Evolutionary conservation across 1,140 invertebrate species (phyloP).

Genomic region (Latrodectus geometricus): DNA sequence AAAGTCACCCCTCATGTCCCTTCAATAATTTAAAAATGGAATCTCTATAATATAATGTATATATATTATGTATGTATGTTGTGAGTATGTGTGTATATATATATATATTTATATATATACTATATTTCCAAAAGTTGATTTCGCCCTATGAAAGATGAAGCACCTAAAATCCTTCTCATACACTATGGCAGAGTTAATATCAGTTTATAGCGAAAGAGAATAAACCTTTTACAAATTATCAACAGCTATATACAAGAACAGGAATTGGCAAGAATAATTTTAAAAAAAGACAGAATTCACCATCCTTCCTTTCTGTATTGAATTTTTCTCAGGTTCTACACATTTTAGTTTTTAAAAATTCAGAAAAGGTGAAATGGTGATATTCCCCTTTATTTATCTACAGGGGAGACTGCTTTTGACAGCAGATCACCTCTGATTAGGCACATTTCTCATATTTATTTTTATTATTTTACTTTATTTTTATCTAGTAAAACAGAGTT

Average conservation of each 20-base stretch:
- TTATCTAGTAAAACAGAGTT: neutral
- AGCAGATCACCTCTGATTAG: conserved; percentile 59
- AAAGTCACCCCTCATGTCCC: conserved; percentile 39
- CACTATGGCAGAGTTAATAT: conserved; percentile 61
- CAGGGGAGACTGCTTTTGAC: conserved; percentile 28
- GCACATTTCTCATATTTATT: conserved; percentile 51
- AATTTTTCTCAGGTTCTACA: neutral
- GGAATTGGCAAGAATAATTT: conserved; percentile 58
- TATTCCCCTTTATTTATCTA: conserved; percentile 59
- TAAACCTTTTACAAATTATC: conserved; percentile 61
- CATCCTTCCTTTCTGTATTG: conserved; percentile 50
- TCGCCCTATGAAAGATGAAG: conserved; percentile 57
- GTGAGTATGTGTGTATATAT: conserved; percentile 29
- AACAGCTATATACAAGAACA: conserved; percentile 63
- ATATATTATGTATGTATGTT: conserved; percentile 36
- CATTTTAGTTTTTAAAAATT: conserved; percentile 14
- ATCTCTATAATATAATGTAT: conserved; percentile 58
- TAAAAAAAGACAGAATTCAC: conserved; percentile 60
- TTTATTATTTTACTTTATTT: neutral
- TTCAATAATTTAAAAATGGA: conserved; percentile 39
- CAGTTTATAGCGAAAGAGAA: conserved; percentile 61
- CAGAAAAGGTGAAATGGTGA: conserved; percentile 62
- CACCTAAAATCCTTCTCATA: conserved; percentile 62
- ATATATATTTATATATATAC: conserved; percentile 49
- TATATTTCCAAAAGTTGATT: conserved; percentile 53